phyloP scores from a whole-genome alignment of 2,797 vertebrate genomes.

The Diplodus puntazzo region DNA sequence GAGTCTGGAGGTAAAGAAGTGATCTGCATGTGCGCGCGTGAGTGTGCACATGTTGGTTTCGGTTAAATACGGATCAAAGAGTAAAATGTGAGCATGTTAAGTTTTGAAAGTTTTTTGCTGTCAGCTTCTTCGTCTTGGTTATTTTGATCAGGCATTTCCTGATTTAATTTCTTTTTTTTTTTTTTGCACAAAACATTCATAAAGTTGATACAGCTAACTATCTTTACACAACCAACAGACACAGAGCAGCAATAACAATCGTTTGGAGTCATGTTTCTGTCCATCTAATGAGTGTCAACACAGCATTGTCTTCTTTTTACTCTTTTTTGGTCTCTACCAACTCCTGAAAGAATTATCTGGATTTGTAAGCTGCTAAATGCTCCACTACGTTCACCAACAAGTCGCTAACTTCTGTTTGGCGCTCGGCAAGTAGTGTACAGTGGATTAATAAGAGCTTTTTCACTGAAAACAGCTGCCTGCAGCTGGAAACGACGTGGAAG shows the following conservation, averaged over 20 bases:
- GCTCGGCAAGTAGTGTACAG: not conserved
- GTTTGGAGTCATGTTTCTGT: not conserved
- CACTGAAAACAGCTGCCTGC: constrained; percentile 42
- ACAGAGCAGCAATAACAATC: not conserved
- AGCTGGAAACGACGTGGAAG: constrained; percentile 14
- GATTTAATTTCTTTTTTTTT: constrained; percentile 1
- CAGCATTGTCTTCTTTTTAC: not conserved
- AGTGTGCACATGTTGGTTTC: not conserved
- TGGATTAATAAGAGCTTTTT: not conserved
- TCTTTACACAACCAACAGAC: not conserved
- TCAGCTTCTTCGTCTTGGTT: not conserved
- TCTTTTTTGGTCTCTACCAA: constrained; percentile 32
- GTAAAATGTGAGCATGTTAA: not conserved
- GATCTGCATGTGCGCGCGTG: constrained; percentile 2
- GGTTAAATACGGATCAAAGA: not conserved
- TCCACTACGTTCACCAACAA: not conserved
- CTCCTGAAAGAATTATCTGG: not conserved
- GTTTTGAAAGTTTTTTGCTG: not conserved
- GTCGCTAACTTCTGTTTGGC: not conserved
- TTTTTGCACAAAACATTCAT: not conserved
- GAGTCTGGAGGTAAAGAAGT: constrained; percentile 28
- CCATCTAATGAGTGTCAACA: no score
- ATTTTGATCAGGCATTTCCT: constrained; percentile 3
- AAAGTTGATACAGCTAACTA: not conserved
- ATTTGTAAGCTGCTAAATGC: not conserved